phyloP scores from a whole-genome alignment of 2,797 vertebrate genomes.

The Benthosema pterotum region DNA sequence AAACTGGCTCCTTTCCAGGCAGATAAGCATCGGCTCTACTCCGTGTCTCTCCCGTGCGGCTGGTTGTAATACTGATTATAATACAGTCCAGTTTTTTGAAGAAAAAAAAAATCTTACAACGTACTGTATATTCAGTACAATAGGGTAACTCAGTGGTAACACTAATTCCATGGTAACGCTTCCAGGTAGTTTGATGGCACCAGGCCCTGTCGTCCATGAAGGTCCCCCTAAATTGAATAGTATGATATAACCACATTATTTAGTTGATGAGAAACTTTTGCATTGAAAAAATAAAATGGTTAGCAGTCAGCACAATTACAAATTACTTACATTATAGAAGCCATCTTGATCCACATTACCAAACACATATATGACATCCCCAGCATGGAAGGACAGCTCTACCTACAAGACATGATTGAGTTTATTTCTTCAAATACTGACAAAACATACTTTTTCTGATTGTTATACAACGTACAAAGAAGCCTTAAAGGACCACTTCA shows the following conservation, averaged over 20 bases:
- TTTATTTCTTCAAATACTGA: background rate
- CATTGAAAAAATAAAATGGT: background rate
- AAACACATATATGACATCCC: conserved; percentile 92
- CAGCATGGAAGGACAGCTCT: conserved; percentile 88
- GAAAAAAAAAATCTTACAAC: too few relatives aligned
- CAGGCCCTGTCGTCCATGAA: conserved; percentile 87
- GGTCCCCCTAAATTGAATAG: conserved; percentile 83
- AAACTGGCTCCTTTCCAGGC: too few relatives aligned
- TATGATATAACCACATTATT: conserved; percentile 11
- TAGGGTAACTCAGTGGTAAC: background rate
- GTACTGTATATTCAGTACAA: too few relatives aligned
- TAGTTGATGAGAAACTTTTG: background rate
- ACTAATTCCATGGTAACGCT: conserved; percentile 73
- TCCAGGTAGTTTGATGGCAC: conserved; percentile 95
- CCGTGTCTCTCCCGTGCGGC: too few relatives aligned
- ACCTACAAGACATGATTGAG: conserved; percentile 70
- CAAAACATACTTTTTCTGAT: background rate
- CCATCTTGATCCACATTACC: conserved; percentile 93
- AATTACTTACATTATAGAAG: conserved; percentile 90
- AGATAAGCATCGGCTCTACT: too few relatives aligned
- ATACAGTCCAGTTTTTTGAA: too few relatives aligned
- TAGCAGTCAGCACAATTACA: background rate
- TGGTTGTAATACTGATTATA: too few relatives aligned
- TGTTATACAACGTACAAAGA: too few relatives aligned
- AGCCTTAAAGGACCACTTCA: too few relatives aligned